Percentiles rank a stretch among this genome's conserved stretches.
These are phyloP conservation scores for Micropoecilia bifurca DNA, from an alignment of 2,797 vertebrate genomes.

Conservation along the genomic window DNA sequence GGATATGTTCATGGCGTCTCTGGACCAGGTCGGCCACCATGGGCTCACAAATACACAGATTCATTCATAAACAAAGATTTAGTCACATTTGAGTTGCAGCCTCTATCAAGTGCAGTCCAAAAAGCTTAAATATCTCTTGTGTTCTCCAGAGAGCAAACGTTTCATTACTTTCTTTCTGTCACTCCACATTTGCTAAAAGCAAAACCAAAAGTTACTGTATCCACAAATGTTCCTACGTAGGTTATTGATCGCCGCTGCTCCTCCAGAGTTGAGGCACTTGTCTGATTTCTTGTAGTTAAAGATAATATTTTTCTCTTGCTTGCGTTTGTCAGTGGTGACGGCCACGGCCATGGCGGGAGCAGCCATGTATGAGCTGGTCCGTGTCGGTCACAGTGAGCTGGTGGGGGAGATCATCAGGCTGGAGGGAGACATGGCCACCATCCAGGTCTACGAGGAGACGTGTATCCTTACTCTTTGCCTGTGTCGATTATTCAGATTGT, in stretches of 20 bases:
- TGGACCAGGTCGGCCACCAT: constrained; percentile 86
- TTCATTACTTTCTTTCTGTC: neutral
- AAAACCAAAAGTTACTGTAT: neutral
- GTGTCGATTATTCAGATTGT: too few relatives aligned
- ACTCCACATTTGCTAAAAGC: neutral
- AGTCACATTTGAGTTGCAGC: neutral
- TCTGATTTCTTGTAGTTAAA: neutral
- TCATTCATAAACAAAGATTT: neutral
- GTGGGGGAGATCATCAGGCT: constrained; percentile 97
- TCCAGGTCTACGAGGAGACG: constrained; percentile 99
- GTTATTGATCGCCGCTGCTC: neutral
- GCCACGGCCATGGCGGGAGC: constrained; percentile 95
- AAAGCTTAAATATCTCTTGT: neutral
- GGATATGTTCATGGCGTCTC: constrained; percentile 95
- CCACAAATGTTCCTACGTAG: neutral
- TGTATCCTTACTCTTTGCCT: constrained; percentile 87
- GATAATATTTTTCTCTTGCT: neutral
- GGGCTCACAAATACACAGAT: neutral
- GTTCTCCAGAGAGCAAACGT: neutral
- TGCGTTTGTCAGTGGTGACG: constrained; percentile 86
- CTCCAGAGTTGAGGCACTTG: neutral
- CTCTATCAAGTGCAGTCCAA: neutral
- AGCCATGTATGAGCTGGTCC: constrained; percentile 97
- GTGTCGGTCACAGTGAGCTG: constrained; percentile 94
- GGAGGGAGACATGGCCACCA: constrained; percentile 97